Conservation (phyloP, 2,113 vertebrate genomes). For the Python bivittatus region DNA sequence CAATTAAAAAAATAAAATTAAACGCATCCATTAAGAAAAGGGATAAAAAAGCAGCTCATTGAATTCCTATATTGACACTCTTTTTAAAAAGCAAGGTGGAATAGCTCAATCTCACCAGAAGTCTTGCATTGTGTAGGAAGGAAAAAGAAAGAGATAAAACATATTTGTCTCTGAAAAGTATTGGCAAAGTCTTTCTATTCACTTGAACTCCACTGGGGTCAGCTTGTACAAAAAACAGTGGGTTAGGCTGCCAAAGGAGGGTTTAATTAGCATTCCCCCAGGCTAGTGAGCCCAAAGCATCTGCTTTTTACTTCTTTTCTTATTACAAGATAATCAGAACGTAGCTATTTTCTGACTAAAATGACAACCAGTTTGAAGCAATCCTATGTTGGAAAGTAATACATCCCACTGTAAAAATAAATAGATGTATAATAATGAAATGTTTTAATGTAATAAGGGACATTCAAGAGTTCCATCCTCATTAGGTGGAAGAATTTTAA, state of each 20-base stretch:
- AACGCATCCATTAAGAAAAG: not conserved
- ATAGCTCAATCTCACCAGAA: not conserved
- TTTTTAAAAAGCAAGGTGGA: not conserved
- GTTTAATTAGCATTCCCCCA: not conserved
- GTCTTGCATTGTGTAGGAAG: not conserved
- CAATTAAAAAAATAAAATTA: not conserved
- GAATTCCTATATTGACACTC: not conserved
- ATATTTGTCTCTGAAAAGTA: not conserved
- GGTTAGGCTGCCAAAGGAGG: not conserved
- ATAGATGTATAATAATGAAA: not conserved
- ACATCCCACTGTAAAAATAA: not conserved
- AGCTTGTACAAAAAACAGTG: not conserved
- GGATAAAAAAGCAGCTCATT: not conserved
- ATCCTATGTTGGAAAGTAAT: not conserved
- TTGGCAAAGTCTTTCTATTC: constrained; percentile 3
- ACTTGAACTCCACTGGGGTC: not conserved
- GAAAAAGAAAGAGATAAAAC: not conserved
- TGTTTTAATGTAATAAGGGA: constrained; percentile 2
- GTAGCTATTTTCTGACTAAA: not conserved
- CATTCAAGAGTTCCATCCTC: not conserved
- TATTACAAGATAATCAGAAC: not conserved
- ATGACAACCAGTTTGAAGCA: not conserved
- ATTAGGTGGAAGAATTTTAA: rapidly evolving
- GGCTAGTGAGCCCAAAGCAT: not conserved
- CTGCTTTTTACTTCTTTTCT: not conserved